phyloP scores from a whole-genome alignment of 1,140 invertebrate species.

The Cydia pomonella region DNA sequence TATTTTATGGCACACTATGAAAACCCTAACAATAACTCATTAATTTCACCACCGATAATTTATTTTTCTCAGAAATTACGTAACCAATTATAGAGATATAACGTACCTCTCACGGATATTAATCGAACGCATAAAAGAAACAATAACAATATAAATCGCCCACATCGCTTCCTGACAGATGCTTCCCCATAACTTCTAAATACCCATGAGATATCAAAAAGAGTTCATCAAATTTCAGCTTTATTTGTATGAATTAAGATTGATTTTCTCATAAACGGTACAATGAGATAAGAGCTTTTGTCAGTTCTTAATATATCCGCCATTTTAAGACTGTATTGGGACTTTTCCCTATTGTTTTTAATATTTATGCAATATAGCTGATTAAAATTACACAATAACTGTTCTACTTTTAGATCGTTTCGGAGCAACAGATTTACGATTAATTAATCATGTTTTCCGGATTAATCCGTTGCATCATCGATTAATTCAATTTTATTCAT shows the following conservation, averaged over 20 bases:
- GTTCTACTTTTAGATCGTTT: neutral
- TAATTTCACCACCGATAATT: too few species aligned
- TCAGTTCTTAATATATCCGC: neutral
- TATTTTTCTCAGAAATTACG: neutral
- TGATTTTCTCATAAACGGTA: neutral
- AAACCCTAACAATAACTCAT: too few species aligned
- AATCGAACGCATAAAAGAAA: neutral
- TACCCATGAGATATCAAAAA: neutral
- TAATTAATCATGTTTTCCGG: conserved; percentile 7
- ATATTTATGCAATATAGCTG: neutral
- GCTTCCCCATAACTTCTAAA: neutral
- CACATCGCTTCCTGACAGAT: conserved; percentile 4
- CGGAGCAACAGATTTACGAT: neutral
- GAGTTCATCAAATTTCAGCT: neutral
- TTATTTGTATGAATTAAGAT: neutral
- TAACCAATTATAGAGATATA: neutral
- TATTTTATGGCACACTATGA: too few species aligned
- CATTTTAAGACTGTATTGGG: neutral
- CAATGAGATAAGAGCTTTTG: neutral
- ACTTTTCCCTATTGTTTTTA: neutral
- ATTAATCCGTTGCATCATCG: neutral
- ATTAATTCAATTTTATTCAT: conserved; percentile 18
- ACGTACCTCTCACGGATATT: neutral
- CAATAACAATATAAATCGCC: neutral
- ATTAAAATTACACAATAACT: neutral